These are phyloP conservation scores for Morone chrysops DNA, from an alignment of 2,113 vertebrate species.

Conservation along the genomic window DNA sequence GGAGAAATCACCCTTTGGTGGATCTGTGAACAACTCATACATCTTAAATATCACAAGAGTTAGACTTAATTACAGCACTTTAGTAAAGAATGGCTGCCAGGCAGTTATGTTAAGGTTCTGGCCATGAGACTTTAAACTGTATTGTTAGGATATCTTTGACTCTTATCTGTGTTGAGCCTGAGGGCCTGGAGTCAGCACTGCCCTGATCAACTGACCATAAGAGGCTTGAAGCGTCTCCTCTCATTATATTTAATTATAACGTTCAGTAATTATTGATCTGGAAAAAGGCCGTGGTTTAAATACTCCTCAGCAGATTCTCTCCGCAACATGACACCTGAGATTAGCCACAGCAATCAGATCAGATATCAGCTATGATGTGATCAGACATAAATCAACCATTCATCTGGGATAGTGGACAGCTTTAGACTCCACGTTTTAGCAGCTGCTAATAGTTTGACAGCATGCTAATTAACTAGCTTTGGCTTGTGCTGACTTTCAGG, in stretches of 20 bases:
- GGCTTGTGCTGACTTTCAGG: conserved; percentile 21
- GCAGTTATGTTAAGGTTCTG: neutral
- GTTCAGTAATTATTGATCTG: no score
- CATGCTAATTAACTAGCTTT: neutral
- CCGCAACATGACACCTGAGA: neutral
- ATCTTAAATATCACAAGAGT: no score
- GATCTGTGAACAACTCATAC: neutral
- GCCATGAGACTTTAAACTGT: neutral
- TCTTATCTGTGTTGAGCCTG: neutral
- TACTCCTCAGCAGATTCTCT: neutral
- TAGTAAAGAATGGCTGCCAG: no score
- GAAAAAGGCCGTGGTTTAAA: neutral
- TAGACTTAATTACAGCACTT: neutral
- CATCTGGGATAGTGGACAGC: neutral
- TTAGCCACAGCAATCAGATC: neutral
- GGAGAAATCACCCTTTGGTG: no score
- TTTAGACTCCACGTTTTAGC: neutral
- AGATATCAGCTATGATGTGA: neutral
- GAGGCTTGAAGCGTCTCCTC: neutral
- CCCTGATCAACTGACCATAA: neutral
- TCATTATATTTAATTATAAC: neutral
- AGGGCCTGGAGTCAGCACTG: neutral
- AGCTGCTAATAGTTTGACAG: neutral
- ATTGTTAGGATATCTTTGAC: neutral
- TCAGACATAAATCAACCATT: neutral